Base-by-base conservation (phyloP, 2,888 invertebrate genomes). In the Sesamia inferens region DNA sequence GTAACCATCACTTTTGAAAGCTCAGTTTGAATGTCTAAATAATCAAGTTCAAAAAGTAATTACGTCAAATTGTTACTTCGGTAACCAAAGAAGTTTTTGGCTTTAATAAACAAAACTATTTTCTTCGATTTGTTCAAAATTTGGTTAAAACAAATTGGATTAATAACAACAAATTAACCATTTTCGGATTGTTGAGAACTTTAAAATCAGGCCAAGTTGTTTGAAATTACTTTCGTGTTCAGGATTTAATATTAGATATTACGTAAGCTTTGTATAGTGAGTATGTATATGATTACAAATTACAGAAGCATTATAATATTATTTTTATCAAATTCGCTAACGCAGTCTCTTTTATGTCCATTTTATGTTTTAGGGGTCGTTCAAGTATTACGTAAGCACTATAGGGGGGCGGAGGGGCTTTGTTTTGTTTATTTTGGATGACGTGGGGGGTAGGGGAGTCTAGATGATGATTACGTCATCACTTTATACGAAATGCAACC, bases 41-140 rank as follows among this genome's bases (percentile, higher is more conserved):
- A 0, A 22, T 13, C 51, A 22, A 31, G 19, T 44, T 31, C 22
- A n/a, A 14, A 42, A 47, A 39, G 10, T n/a, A 61, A 61, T 55
- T 61, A n/a, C 68, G 42, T 22, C 31, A 22, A 31, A 31, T 31
- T 44, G n/a, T 74, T 48, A 55, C 55, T 62, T 75, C 13, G 22
- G 22, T 48, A n/a, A 51, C 31, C 22, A 14, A 42, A 24, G 3
- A 47, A 59, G 31, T 24, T 59, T 39, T 51, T 22, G 51, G 7
- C 10, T 61, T 54, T 47, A 61, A 10, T n/a, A 7, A 42, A 62
- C 16, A 48, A 42, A 76, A 76, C 54, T 62, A 68, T 76, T 75
- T 62, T 0, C 31, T 31, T 31, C 3, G 19, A 55, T 62, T 19
- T 10, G 6, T 55, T 8, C n/a, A 55, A 62, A 62, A 48, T 55